phyloP scores from a whole-genome alignment of 1,140 invertebrate genomes.

The Aleiodes sp. region DNA sequence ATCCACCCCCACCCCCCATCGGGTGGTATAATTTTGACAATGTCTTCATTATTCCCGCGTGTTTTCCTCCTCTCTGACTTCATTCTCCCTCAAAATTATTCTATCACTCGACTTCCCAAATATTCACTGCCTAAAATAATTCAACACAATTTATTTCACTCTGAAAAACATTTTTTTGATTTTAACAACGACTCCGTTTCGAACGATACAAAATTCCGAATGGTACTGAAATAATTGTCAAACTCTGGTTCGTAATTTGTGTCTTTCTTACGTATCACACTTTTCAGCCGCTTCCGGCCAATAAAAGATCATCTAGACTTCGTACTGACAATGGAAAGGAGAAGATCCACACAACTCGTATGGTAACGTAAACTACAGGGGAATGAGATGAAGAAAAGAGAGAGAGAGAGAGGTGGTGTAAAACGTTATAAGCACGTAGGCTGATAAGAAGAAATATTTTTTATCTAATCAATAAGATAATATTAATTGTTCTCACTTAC shows the following conservation, averaged over 20 bases:
- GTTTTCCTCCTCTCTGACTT: background rate
- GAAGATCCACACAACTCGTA: background rate
- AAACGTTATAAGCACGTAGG: too few species aligned
- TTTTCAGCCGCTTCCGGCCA: slow-evolving; percentile 29
- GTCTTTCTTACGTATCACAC: background rate
- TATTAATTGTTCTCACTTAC: background rate
- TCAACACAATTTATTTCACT: background rate
- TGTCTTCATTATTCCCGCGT: slow-evolving; percentile 9
- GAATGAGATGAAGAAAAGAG: background rate
- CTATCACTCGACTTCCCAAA: too few species aligned
- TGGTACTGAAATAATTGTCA: slow-evolving; percentile 1
- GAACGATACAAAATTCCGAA: too few species aligned
- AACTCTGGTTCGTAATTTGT: background rate
- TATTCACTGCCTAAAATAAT: too few species aligned
- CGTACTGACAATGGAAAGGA: background rate
- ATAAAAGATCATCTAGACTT: slow-evolving; percentile 16
- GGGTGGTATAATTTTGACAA: slow-evolving; percentile 59
- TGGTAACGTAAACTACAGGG: background rate
- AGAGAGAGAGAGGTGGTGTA: too few species aligned
- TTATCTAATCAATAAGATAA: slow-evolving; percentile 29
- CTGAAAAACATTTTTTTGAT: background rate
- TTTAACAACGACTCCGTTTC: too few species aligned
- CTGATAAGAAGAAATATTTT: background rate
- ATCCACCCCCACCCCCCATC: slow-evolving; percentile 74
- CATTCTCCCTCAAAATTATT: background rate